Conservation (phyloP, 2,888 invertebrate genomes). For the Unio pictorum region DNA sequence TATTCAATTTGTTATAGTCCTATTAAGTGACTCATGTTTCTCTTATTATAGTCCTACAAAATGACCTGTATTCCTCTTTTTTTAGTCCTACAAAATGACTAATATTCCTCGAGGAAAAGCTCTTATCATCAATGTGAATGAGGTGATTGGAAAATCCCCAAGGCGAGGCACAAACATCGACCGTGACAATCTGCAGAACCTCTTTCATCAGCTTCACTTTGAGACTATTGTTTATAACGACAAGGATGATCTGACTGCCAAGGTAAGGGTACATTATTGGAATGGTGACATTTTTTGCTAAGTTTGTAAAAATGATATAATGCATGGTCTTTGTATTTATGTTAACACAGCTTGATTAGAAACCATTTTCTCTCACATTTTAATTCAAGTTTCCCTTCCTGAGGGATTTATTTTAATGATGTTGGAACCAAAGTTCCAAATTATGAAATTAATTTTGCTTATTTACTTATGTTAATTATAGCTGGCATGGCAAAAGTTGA, state of each 20-base stretch:
- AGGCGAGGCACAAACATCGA: slow-evolving; percentile 62
- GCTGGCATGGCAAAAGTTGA: no score
- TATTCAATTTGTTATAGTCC: neutral
- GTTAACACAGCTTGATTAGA: no score
- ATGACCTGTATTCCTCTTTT: slow-evolving; percentile 4
- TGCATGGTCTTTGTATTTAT: no score
- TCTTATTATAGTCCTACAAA: neutral
- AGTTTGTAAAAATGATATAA: no score
- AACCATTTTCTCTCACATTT: no score
- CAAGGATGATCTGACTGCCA: slow-evolving; percentile 56
- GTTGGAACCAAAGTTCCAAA: no score
- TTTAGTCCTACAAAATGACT: slow-evolving; percentile 61
- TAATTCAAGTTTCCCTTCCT: no score
- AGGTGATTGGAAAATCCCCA: slow-evolving; percentile 54
- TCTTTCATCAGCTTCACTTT: slow-evolving; percentile 60
- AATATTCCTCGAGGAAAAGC: slow-evolving; percentile 60
- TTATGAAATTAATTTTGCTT: no score
- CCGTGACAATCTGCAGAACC: slow-evolving; percentile 55
- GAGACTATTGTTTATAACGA: slow-evolving; percentile 57
- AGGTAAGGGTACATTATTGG: slow-evolving; percentile 34
- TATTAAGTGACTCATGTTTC: neutral
- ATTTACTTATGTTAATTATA: no score
- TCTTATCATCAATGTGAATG: slow-evolving; percentile 63
- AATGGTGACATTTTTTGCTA: neutral
- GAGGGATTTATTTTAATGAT: no score